Evolutionary conservation across 1,140 invertebrate species (phyloP).

Genomic region (Drosophila malerkotliana): DNA sequence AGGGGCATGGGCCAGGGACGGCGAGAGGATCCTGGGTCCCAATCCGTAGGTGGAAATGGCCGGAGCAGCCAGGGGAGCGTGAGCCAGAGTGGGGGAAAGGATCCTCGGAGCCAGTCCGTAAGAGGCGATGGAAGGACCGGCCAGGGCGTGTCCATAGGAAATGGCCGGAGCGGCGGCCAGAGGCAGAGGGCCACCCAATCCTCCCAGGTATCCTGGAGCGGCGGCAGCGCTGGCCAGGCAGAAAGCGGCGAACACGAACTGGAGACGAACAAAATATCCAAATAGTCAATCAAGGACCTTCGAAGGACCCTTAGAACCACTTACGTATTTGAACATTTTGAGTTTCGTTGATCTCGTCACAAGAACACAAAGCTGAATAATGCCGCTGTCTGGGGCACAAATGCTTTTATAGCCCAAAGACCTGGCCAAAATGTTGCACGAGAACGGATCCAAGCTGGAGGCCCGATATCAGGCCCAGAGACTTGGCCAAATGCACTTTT

Average conservation of each 20-base stretch:
- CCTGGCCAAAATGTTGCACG: constrained; percentile 42
- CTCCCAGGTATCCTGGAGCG: constrained; percentile 73
- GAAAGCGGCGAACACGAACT: constrained; percentile 65
- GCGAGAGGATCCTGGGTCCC: constrained; percentile 36
- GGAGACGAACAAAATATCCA: background rate
- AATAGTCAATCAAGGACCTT: too few species aligned
- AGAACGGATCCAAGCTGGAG: constrained; percentile 28
- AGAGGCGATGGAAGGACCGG: constrained; percentile 45
- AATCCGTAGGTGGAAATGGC: constrained; percentile 36
- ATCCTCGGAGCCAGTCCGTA: constrained; percentile 51
- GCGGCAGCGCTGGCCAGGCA: constrained; percentile 72
- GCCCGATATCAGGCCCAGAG: constrained; percentile 31
- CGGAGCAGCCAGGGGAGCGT: constrained; percentile 27
- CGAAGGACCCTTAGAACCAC: constrained; percentile 17
- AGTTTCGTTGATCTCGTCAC: constrained; percentile 44
- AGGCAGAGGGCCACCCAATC: constrained; percentile 33
- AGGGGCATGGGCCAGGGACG: constrained; percentile 44
- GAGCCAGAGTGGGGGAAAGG: constrained; percentile 51
- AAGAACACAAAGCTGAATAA: constrained; percentile 77
- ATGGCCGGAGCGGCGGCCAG: constrained; percentile 52
- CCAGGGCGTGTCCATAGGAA: constrained; percentile 41
- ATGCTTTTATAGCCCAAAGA: constrained; percentile 75
- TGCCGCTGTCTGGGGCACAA: constrained; percentile 47
- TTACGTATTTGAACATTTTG: constrained; percentile 80
- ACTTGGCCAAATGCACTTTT: constrained; percentile 59